Conservation (phyloP, 2,113 vertebrate species). For the Suricata suricatta region DNA sequence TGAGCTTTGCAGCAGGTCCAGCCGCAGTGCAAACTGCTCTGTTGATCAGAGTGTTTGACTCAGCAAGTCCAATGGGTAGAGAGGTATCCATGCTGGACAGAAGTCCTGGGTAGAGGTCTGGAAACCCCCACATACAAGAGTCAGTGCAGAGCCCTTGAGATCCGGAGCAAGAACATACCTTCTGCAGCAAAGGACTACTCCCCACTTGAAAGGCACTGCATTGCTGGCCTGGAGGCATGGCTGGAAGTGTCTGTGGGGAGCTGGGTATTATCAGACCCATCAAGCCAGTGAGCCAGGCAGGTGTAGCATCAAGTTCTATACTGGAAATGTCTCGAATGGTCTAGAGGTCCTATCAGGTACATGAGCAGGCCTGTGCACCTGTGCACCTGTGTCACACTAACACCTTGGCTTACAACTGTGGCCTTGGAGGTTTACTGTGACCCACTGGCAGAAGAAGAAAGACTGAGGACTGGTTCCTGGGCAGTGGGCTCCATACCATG, state of each 20-base stretch:
- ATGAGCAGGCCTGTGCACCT: too few species aligned
- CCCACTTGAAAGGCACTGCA: neutral
- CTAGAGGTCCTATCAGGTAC: neutral
- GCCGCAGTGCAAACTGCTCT: neutral
- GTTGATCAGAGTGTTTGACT: neutral
- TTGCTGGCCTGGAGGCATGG: neutral
- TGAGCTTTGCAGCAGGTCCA: neutral
- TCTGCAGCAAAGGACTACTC: neutral
- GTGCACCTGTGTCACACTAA: neutral
- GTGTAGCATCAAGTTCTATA: too few species aligned
- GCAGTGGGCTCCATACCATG: fast-evolving
- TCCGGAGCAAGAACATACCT: neutral
- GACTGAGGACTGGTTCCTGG: neutral
- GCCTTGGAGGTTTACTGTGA: neutral
- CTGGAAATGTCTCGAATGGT: neutral
- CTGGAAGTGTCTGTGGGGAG: neutral
- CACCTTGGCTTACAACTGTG: neutral
- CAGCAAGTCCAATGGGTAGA: neutral
- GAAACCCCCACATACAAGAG: neutral
- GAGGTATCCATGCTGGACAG: neutral
- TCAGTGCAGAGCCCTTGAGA: neutral
- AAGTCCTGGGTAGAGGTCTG: neutral
- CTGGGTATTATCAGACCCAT: fast-evolving
- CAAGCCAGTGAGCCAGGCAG: neutral
- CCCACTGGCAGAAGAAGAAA: neutral